Base-by-base conservation (phyloP, 2,113 vertebrate genomes). In the Neofelis nebulosa region DNA sequence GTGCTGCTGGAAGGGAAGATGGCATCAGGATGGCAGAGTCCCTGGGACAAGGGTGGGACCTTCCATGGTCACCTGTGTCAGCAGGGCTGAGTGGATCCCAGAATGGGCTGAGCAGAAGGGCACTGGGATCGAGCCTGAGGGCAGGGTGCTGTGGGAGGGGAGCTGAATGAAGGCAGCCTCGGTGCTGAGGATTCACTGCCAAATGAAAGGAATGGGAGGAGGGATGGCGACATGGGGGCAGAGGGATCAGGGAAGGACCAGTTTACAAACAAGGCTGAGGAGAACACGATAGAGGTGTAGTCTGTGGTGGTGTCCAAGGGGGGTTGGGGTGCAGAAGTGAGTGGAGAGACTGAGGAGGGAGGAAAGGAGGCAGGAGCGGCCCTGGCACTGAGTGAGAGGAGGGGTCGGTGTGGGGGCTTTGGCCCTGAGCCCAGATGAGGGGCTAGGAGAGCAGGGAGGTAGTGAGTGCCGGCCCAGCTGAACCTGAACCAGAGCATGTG, bases 401-500 rank as follows among this genome's bases (percentile, higher is more conserved):
- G 7, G 68, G 29, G 3, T 31, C 6, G 18, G 0, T 6, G 5
- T 12, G 69, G 31, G 21, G 68, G 52, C 69, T 27, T 83, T 5
- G 69, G 21, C 0, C 38, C 55, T 33, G 10, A 45, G 55, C 16
- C 50, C 52, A 55, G 73, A 29, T 65, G n/a, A 71, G 52, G 41
- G 48, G 57, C n/a, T 45, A 78, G 63, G 23, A 57, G 71, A 68
- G 68, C 16, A 33, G 63, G 18, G 14, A 73, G 33, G 19, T 15
- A 29, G 82, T 4, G 33, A 4, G 78, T 10, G 25, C 21, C 2
- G 57, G 57, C 19, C 57, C 57, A 61, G 21, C 57, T 8, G 66
- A 41, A 25, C 33, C 36, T 7, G 13, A 1, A 4, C 1, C 7
- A 16, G 31, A 57, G 52, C 9, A 0, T 4, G 14, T 8, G 4